These are phyloP conservation scores for Pseudochaenichthys georgianus DNA, from an alignment of 2,797 vertebrate species.

Conservation along the genomic window DNA sequence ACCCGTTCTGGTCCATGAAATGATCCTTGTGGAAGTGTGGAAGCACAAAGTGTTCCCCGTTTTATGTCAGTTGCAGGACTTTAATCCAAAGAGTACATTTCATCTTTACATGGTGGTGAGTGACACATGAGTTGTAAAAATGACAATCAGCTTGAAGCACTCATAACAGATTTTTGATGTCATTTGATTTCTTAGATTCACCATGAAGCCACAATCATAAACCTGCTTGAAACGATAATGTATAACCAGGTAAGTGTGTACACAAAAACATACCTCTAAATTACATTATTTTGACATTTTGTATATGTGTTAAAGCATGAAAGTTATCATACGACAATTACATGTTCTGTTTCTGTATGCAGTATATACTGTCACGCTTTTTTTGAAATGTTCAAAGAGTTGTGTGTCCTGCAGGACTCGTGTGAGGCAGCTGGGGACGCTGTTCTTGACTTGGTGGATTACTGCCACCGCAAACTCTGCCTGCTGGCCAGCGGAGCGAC, in stretches of 20 bases:
- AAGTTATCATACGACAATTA: not conserved
- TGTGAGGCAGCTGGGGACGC: constrained; percentile 92
- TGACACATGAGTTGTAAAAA: constrained; percentile 30
- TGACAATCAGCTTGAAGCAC: not conserved
- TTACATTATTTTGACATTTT: not conserved
- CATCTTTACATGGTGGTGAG: constrained; percentile 96
- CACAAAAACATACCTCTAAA: not conserved
- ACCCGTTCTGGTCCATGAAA: constrained; percentile 88
- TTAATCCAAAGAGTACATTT: constrained; percentile 91
- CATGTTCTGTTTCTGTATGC: not conserved
- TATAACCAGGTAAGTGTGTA: constrained; percentile 90
- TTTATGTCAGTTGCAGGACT: constrained; percentile 92
- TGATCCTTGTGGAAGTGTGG: constrained; percentile 94
- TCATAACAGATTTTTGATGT: not conserved
- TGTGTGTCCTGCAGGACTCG: constrained; percentile 86
- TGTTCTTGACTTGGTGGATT: constrained; percentile 94
- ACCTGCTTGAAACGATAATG: constrained; percentile 94
- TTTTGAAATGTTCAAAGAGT: not conserved
- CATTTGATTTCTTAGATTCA: constrained; percentile 84
- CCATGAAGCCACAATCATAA: constrained; percentile 95
- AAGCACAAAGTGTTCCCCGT: constrained; percentile 94
- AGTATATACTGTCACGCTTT: not conserved
- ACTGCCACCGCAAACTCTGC: constrained; percentile 94
- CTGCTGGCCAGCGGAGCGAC: constrained; percentile 83
- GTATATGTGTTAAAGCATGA: not conserved